Evolutionary conservation across 1,140 invertebrate genomes (phyloP).

Genomic region (Antheraea mylitta): DNA sequence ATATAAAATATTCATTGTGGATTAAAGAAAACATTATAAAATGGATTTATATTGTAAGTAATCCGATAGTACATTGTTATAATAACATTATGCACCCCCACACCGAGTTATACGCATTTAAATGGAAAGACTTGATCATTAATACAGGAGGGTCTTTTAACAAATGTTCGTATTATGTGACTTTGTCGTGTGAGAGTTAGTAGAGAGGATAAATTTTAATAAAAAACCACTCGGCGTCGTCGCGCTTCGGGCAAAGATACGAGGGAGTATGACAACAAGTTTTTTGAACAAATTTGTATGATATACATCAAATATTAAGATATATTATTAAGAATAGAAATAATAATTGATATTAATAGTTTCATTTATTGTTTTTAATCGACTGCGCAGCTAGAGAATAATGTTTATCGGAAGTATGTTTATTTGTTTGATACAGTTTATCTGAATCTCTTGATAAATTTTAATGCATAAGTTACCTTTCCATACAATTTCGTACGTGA

Average conservation of each 20-base stretch:
- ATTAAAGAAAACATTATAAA: too few species aligned
- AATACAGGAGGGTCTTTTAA: slow-evolving; percentile 23
- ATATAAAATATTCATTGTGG: too few species aligned
- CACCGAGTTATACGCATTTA: background rate
- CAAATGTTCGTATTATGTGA: slow-evolving; percentile 23
- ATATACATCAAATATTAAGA: background rate
- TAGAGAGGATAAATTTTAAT: slow-evolving; percentile 27
- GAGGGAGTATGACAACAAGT: background rate
- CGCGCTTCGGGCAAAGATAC: background rate
- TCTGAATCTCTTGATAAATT: too few species aligned
- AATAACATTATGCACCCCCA: slow-evolving; percentile 17
- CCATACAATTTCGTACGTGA: too few species aligned
- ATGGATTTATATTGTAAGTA: background rate
- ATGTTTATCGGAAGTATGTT: too few species aligned
- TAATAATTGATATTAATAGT: too few species aligned
- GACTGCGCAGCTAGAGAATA: too few species aligned
- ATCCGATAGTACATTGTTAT: background rate
- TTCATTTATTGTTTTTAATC: too few species aligned
- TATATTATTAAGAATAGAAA: too few species aligned
- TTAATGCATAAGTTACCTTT: too few species aligned
- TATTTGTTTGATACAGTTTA: too few species aligned
- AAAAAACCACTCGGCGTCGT: slow-evolving; percentile 21
- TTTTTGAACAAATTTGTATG: background rate
- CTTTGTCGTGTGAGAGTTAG: slow-evolving; percentile 17
- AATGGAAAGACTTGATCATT: slow-evolving; percentile 17